A percentile compares a stretch with the other conserved stretches of the same genome.
Conservation (phyloP, 2,113 vertebrate species). For the Pogona vitticeps region DNA sequence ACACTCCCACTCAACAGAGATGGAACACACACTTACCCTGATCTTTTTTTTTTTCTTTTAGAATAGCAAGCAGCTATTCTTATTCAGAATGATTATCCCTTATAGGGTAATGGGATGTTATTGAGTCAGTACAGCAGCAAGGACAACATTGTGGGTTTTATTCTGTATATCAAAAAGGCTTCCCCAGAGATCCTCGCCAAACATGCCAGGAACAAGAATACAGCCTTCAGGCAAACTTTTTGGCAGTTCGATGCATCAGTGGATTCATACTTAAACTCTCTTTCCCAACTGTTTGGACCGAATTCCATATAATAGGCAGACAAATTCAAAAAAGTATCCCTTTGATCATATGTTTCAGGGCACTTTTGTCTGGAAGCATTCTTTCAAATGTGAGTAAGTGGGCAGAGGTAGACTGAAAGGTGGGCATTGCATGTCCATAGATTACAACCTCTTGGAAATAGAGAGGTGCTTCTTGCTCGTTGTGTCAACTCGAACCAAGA, state of each 20-base stretch:
- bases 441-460: constrained; percentile 4
- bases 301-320: constrained; percentile 4
- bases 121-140: not conserved
- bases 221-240: not conserved
- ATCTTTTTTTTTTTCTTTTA: not conserved
- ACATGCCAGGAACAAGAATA: not conserved
- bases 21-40: not conserved
- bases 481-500: constrained; percentile 73
- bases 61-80: not conserved
- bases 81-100: not conserved
- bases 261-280: constrained; percentile 13
- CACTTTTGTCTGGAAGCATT: not conserved
- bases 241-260: rapidly evolving
- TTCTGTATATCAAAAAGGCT: not conserved
- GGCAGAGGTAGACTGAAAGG: not conserved
- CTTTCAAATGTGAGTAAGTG: not conserved
- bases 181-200: not conserved
- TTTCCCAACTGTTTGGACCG: not conserved
- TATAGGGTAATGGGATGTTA: not conserved
- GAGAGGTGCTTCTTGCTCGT: constrained; percentile 6
- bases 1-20: not conserved
- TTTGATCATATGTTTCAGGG: not conserved
- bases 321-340: not conserved
- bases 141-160: not conserved
- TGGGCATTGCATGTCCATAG: not conserved